Conservation (phyloP, 37 sponge, comb jelly and placozoan species). For the Geodia barretti region DNA sequence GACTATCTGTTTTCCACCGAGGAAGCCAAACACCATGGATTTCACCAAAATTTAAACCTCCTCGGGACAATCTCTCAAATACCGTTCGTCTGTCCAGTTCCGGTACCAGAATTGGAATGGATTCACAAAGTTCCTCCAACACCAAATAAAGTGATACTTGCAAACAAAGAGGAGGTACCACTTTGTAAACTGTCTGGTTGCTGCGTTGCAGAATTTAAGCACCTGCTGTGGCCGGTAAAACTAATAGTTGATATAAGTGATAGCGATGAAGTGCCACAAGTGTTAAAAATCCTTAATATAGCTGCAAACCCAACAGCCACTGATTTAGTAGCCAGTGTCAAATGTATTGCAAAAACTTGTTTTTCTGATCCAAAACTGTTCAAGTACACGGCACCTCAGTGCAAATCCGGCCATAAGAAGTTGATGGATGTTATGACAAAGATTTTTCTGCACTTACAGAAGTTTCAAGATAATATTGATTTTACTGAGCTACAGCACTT, state of each 20-base stretch:
- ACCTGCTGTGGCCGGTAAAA: slow-evolving; percentile 54
- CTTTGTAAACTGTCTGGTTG: background rate
- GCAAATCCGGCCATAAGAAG: background rate
- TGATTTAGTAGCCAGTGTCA: slow-evolving; percentile 48
- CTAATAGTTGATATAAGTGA: slow-evolving; percentile 25
- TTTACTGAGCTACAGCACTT: background rate
- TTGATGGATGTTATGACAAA: slow-evolving; percentile 11
- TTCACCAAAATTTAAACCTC: slow-evolving; percentile 3
- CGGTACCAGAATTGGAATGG: slow-evolving; percentile 26
- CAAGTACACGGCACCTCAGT: slow-evolving; percentile 8
- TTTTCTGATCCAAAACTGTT: slow-evolving; percentile 23
- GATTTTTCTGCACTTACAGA: background rate
- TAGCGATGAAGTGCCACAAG: background rate
- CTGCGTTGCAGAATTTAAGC: background rate
- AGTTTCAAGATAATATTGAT: background rate
- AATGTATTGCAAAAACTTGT: slow-evolving; percentile 10
- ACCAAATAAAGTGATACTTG: background rate
- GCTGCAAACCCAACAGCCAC: background rate
- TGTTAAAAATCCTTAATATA: background rate
- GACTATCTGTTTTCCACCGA: slow-evolving; percentile 34
- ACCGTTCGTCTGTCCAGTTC: slow-evolving; percentile 20
- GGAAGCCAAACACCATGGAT: slow-evolving; percentile 2
- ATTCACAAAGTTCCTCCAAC: slow-evolving; percentile 8
- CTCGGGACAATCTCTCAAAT: slow-evolving; percentile 21
- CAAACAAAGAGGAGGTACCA: background rate